Evolutionary conservation across 1,140 invertebrate species (phyloP).

Genomic region (Pantala flavescens): DNA sequence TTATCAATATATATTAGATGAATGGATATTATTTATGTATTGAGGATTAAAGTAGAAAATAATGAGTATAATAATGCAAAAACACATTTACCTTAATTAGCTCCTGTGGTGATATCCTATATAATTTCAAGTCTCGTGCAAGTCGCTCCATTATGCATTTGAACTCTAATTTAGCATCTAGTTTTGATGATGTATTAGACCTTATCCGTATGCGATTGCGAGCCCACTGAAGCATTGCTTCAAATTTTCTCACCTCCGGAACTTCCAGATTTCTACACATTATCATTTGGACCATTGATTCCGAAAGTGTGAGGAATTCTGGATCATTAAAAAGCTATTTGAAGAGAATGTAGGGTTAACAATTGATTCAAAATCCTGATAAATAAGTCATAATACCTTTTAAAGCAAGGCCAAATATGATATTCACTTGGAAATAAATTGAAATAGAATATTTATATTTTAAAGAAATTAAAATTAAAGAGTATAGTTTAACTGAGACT

Average conservation of each 20-base stretch:
- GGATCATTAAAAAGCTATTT: constrained; percentile 67
- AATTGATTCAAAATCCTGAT: not conserved
- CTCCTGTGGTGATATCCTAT: constrained; percentile 85
- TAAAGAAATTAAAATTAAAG: too few relatives aligned
- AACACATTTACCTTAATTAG: constrained; percentile 75
- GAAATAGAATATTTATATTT: too few relatives aligned
- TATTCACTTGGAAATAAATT: too few relatives aligned
- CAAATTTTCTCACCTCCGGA: constrained; percentile 83
- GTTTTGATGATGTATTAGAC: constrained; percentile 58
- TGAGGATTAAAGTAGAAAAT: too few relatives aligned
- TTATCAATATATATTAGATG: too few relatives aligned
- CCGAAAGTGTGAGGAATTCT: constrained; percentile 78
- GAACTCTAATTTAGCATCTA: constrained; percentile 78
- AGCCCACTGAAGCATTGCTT: constrained; percentile 86
- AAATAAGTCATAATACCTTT: not conserved
- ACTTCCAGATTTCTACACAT: constrained; percentile 79
- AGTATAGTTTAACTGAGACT: too few relatives aligned
- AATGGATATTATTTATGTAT: too few relatives aligned
- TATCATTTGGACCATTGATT: constrained; percentile 91
- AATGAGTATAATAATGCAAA: too few relatives aligned
- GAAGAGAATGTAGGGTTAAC: constrained; percentile 16
- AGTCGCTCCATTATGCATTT: constrained; percentile 85
- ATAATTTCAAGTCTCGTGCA: constrained; percentile 76
- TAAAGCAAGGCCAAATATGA: not conserved
- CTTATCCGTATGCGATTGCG: constrained; percentile 58